Evolutionary conservation across 2,797 vertebrate genomes (phyloP).

Genomic region (Orestias chungarensis): DNA sequence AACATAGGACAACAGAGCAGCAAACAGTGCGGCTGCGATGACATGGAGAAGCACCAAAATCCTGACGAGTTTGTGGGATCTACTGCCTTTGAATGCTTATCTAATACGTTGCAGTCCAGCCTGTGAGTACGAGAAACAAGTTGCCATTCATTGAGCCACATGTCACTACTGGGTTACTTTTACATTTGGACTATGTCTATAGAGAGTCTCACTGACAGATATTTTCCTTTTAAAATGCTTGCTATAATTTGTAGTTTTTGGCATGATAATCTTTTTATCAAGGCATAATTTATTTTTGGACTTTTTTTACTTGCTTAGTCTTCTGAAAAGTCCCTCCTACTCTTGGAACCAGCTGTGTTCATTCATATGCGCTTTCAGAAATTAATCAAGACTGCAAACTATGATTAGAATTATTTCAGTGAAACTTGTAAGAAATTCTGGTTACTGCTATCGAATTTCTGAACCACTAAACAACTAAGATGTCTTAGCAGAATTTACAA

Average conservation of each 20-base stretch:
- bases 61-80: not conserved
- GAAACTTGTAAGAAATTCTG: not conserved
- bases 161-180: not conserved
- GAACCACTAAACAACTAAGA: not conserved
- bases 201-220: not conserved
- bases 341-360: not conserved
- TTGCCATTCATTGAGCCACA: not conserved
- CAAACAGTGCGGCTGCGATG: not conserved
- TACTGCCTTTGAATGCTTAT: not conserved
- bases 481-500: conserved; percentile 13
- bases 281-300: not conserved
- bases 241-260: not conserved
- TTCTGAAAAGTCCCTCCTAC: not conserved
- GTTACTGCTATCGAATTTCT: not conserved
- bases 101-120: conserved; percentile 20
- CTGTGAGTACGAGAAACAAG: not conserved
- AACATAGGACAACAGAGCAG: not conserved
- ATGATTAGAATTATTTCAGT: not conserved
- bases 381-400: not conserved
- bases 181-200: not conserved
- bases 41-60: not conserved
- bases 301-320: not conserved
- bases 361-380: not conserved
- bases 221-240: not conserved
- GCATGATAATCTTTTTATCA: not conserved